Conservation (phyloP, 2,888 invertebrate species). For the Chelonus formosanus region DNA sequence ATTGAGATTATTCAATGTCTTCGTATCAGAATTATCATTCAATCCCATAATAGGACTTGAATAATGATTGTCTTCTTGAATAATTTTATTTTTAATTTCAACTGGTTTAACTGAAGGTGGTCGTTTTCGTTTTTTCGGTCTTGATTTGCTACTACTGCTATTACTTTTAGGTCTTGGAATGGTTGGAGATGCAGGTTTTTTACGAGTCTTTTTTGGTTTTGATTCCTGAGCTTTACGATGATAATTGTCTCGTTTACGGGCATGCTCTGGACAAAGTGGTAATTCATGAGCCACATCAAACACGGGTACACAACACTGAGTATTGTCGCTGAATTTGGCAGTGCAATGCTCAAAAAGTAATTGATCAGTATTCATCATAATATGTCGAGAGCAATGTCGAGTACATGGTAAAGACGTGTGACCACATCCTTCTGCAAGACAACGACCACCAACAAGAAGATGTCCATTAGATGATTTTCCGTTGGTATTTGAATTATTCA, state of each 20-base stretch:
- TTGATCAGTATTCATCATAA: constrained; percentile 86
- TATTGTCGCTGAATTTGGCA: constrained; percentile 81
- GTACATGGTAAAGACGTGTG: constrained; percentile 77
- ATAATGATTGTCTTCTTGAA: constrained; percentile 47
- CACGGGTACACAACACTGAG: constrained; percentile 81
- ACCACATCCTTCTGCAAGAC: constrained; percentile 60
- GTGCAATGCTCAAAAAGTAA: constrained; percentile 82
- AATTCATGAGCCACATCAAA: constrained; percentile 82
- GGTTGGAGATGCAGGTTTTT: constrained; percentile 69
- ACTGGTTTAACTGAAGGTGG: constrained; percentile 51
- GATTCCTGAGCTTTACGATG: constrained; percentile 79
- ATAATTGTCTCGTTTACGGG: constrained; percentile 85
- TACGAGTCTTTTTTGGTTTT: constrained; percentile 77
- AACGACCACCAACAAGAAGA: constrained; percentile 55
- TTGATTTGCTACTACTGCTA: constrained; percentile 48
- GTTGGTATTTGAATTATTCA: constrained; percentile 35
- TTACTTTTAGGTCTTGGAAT: constrained; percentile 67
- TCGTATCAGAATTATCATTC: constrained; percentile 44
- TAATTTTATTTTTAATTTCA: constrained; percentile 46
- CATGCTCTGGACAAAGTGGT: constrained; percentile 87
- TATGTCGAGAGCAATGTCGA: constrained; percentile 84
- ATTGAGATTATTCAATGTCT: constrained; percentile 60
- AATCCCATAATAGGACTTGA: constrained; percentile 36
- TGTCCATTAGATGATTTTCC: constrained; percentile 50
- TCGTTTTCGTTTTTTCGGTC: constrained; percentile 61